Evolutionary conservation across 2,888 invertebrate genomes (phyloP).

Genomic region (Drosophila ezoana): DNA sequence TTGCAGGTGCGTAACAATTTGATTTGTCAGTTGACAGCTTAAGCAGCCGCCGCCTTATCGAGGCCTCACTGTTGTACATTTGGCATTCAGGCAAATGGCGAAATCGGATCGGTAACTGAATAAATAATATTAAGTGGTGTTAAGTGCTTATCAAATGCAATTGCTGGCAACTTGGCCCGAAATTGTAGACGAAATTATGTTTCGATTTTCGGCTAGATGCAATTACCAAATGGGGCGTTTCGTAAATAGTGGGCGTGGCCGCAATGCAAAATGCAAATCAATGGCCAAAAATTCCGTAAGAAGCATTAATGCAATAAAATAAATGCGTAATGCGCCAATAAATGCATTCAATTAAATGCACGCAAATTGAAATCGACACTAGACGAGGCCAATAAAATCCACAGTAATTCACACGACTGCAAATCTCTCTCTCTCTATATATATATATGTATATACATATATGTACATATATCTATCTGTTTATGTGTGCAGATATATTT

Average conservation of each 20-base stretch:
- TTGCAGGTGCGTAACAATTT: slow-evolving; percentile 37
- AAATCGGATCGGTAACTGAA: slow-evolving; percentile 23
- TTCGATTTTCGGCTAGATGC: slow-evolving; percentile 19
- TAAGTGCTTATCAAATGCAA: slow-evolving; percentile 41
- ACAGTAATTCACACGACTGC: slow-evolving; percentile 5
- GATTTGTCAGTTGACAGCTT: background rate
- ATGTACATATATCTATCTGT: background rate
- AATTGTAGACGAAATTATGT: slow-evolving; percentile 42
- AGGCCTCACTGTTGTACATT: slow-evolving; percentile 28
- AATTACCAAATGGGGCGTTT: no score
- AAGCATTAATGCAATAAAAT: slow-evolving; percentile 52
- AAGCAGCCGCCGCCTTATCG: slow-evolving; percentile 2
- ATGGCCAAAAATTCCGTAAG: slow-evolving; percentile 23
- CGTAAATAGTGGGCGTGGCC: background rate
- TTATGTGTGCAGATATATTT: slow-evolving; percentile 3
- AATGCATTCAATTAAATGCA: slow-evolving; percentile 54
- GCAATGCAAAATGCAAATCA: slow-evolving; percentile 19
- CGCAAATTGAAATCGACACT: slow-evolving; percentile 54
- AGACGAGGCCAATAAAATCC: slow-evolving; percentile 18
- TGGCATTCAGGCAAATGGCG: background rate
- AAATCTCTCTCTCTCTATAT: background rate
- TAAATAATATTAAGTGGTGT: slow-evolving; percentile 41
- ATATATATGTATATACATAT: background rate
- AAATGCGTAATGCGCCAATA: slow-evolving; percentile 47
- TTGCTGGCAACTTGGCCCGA: slow-evolving; percentile 29